phyloP scores from a whole-genome alignment of 2,113 vertebrate species.

The Ictidomys tridecemlineatus region DNA sequence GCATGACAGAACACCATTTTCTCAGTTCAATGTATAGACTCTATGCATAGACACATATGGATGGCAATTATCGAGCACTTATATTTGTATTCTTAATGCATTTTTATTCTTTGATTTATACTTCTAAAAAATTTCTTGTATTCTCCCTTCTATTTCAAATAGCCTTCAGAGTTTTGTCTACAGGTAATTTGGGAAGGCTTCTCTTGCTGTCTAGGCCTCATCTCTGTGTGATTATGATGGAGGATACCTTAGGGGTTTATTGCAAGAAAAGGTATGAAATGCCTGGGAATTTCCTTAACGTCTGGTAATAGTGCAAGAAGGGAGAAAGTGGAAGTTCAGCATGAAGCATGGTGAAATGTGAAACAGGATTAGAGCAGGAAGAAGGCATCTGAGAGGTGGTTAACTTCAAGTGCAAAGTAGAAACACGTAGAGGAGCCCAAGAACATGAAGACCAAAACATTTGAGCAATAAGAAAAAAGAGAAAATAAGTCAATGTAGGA shows the following conservation, averaged over 20 bases:
- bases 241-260: slow-evolving; percentile 47
- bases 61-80: neutral
- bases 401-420: neutral
- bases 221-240: neutral
- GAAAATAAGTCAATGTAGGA: neutral
- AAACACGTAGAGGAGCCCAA: neutral
- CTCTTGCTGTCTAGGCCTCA: neutral
- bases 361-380: neutral
- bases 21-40: neutral
- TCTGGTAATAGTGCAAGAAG: neutral
- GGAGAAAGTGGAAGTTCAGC: slow-evolving; percentile 40
- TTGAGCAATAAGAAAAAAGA: neutral
- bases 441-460: neutral
- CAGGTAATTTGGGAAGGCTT: neutral
- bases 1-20: neutral
- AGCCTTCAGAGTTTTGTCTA: slow-evolving; percentile 12
- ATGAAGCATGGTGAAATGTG: neutral
- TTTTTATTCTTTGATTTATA: neutral
- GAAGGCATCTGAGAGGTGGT: neutral
- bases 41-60: neutral
- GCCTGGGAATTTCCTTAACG: slow-evolving; percentile 51
- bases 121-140: neutral
- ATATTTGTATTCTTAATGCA: neutral
- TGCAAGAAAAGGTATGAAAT: slow-evolving; percentile 45
- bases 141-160: neutral